These are phyloP conservation scores for Vesta saturnalis DNA, from an alignment of 2,888 invertebrate species.

Conservation along the genomic window DNA sequence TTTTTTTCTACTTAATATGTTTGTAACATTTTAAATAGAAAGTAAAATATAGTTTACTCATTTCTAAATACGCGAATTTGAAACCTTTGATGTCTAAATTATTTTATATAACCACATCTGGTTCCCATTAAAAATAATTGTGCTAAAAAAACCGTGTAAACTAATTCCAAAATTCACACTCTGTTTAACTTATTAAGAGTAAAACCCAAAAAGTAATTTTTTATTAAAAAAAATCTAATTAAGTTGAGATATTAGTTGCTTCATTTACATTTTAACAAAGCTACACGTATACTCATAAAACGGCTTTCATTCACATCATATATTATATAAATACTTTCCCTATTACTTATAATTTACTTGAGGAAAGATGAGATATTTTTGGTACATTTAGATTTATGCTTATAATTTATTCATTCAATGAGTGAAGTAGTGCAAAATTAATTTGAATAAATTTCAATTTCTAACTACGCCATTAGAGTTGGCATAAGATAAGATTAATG, in stretches of 20 bases:
- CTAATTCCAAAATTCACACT: conserved; percentile 8
- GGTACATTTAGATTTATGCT: not conserved
- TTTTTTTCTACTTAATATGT: no score
- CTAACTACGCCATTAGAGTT: conserved; percentile 2
- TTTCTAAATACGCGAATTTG: not conserved
- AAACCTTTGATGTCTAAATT: conserved; percentile 10
- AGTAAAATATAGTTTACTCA: no score
- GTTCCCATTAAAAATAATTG: conserved; percentile 9
- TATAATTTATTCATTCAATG: not conserved
- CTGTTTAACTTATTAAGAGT: conserved; percentile 9
- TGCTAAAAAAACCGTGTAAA: not conserved
- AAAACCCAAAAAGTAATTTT: not conserved
- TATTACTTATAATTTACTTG: not conserved
- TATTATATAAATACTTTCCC: not conserved
- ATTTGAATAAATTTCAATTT: not conserved
- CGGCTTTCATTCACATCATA: not conserved
- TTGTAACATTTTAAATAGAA: no score
- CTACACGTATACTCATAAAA: not conserved
- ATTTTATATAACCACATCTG: conserved; percentile 2
- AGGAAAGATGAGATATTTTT: not conserved
- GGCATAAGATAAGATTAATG: not conserved
- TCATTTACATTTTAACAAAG: not conserved
- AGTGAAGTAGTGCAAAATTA: not conserved
- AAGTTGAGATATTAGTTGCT: not conserved
- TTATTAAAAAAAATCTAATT: not conserved